phyloP scores from a whole-genome alignment of 1,140 invertebrate genomes.

The Triops cancriformis region DNA sequence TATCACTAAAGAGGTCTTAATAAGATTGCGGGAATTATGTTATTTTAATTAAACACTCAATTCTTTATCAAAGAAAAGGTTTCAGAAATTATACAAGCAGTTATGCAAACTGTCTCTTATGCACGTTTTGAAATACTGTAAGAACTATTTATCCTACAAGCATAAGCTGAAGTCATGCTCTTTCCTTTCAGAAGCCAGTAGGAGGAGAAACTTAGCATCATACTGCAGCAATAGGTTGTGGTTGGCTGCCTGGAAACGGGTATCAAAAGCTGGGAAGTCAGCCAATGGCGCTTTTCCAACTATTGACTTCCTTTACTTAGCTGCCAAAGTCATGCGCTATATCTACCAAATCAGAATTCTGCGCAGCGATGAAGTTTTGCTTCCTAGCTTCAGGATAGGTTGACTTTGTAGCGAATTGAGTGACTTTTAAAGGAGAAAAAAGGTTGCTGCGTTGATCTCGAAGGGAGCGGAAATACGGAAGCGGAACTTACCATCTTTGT shows the following conservation, averaged over 20 bases:
- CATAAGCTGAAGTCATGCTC: too few relatives aligned
- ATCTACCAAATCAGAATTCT: not conserved
- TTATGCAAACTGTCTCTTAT: too few relatives aligned
- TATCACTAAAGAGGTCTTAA: too few relatives aligned
- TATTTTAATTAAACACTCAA: too few relatives aligned
- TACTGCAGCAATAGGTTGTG: not conserved
- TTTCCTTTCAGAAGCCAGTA: too few relatives aligned
- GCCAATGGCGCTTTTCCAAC: not conserved
- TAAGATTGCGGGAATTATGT: too few relatives aligned
- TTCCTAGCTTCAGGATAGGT: not conserved
- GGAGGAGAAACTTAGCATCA: not conserved
- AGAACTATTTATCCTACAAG: too few relatives aligned
- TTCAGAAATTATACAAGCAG: too few relatives aligned
- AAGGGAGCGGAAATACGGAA: not conserved
- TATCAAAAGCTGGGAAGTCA: not conserved
- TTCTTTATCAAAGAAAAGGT: too few relatives aligned
- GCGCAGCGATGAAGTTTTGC: too few relatives aligned
- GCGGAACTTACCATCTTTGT: constrained; percentile 90
- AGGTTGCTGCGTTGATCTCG: not conserved
- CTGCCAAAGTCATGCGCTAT: not conserved
- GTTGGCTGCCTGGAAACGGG: not conserved
- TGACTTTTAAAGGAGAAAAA: not conserved
- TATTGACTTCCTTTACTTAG: not conserved
- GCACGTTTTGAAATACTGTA: too few relatives aligned
- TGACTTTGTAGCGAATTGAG: not conserved